Conservation (phyloP, 2,888 invertebrate genomes). For the Agonopterix alstromeriana region DNA sequence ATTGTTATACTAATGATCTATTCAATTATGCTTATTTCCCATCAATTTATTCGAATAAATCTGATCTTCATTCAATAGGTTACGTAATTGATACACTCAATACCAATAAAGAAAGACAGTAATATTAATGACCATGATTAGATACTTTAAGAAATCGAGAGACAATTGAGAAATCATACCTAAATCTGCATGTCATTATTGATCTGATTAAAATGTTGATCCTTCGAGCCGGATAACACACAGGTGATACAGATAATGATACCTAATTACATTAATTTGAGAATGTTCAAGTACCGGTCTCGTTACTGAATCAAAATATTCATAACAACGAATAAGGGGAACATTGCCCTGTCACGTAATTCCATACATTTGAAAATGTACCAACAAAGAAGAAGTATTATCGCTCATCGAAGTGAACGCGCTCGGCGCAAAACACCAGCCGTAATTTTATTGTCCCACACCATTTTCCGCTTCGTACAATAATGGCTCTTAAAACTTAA, state of each 20-base stretch:
- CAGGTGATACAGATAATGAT: neutral
- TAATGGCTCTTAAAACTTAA: conserved; percentile 51
- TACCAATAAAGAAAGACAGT: neutral
- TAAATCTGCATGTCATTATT: too few relatives aligned
- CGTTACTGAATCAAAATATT: conserved; percentile 4
- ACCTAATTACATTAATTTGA: too few relatives aligned
- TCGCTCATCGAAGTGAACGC: conserved; percentile 59
- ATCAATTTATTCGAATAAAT: conserved; percentile 22
- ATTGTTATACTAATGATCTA: conserved; percentile 38
- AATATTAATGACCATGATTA: neutral
- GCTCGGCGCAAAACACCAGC: conserved; percentile 50
- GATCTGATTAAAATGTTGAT: neutral
- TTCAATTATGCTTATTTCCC: conserved; percentile 38
- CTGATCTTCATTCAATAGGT: conserved; percentile 5
- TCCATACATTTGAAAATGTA: conserved; percentile 38
- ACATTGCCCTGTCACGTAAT: conserved; percentile 13
- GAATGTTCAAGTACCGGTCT: neutral
- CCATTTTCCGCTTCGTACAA: conserved; percentile 25
- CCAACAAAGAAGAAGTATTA: conserved; percentile 58
- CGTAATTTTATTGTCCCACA: conserved; percentile 65
- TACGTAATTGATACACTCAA: conserved; percentile 2
- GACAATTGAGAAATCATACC: too few relatives aligned
- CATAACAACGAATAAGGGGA: neutral
- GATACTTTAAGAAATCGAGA: too few relatives aligned
- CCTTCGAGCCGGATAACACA: neutral